Conservation (phyloP, 2,113 vertebrate genomes). For the Chaetodon auriga region DNA sequence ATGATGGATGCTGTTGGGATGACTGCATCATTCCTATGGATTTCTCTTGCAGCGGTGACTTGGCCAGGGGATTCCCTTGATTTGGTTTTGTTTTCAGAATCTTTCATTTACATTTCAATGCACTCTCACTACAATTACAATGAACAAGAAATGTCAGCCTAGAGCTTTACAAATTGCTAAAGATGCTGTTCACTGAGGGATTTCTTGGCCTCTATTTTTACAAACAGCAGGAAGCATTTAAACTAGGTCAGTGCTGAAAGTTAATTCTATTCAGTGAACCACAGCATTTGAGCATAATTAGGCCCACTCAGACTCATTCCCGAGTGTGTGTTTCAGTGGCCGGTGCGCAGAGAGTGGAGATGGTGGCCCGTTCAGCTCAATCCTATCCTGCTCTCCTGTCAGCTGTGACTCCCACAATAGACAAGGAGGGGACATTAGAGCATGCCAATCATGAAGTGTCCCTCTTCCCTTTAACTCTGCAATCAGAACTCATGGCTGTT, state of each 20-base stretch:
- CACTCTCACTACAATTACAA: background rate
- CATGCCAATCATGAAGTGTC: background rate
- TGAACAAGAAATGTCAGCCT: conserved; percentile 13
- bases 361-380: background rate
- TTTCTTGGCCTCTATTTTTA: conserved; percentile 15
- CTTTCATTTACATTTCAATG: conserved; percentile 2
- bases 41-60: background rate
- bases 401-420: background rate
- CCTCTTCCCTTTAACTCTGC: background rate
- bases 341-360: conserved; percentile 9
- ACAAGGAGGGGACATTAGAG: conserved; percentile 10
- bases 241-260: conserved; percentile 65
- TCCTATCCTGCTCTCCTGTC: conserved; percentile 22
- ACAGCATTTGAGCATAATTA: conserved; percentile 29
- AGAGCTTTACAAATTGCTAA: conserved; percentile 5
- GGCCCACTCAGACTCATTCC: background rate
- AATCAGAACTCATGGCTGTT: background rate
- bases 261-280: conserved; percentile 46
- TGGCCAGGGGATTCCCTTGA: conserved; percentile 17
- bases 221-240: conserved; percentile 42
- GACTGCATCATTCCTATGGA: background rate
- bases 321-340: background rate
- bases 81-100: background rate
- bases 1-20: conserved; percentile 32
- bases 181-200: conserved; percentile 21